A percentile compares a stretch with the other conserved stretches of the same genome.
These are phyloP conservation scores for Pachyuromys duprasi DNA, from an alignment of 2,797 vertebrate species.

Conservation along the genomic window DNA sequence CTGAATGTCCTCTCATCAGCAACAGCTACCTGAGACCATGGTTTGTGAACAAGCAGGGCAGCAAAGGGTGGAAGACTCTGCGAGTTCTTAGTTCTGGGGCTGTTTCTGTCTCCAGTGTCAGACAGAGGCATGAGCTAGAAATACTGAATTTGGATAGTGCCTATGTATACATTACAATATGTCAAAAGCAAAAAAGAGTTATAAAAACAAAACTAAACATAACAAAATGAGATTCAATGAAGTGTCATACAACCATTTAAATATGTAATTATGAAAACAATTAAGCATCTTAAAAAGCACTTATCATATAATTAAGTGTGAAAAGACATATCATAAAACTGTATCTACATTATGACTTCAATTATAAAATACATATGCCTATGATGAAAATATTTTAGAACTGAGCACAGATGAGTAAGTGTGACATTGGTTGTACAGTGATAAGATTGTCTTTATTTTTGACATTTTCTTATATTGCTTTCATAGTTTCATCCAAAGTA, in stretches of 20 bases:
- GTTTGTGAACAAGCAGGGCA: neutral
- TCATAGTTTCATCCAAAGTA: neutral
- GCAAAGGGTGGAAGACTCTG: rapidly evolving
- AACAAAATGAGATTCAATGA: neutral
- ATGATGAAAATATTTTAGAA: constrained; percentile 42
- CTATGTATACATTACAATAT: neutral
- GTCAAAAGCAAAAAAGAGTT: constrained; percentile 36
- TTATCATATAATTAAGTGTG: constrained; percentile 56
- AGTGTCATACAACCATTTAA: neutral
- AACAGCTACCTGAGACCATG: neutral
- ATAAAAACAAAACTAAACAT: constrained; percentile 19
- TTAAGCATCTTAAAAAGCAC: constrained; percentile 43
- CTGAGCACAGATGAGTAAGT: constrained; percentile 39
- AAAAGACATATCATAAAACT: constrained; percentile 34
- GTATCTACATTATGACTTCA: neutral
- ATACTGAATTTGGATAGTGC: neutral
- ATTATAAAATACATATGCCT: constrained; percentile 36
- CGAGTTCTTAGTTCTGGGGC: no score
- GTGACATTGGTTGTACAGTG: neutral
- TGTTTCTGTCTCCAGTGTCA: neutral
- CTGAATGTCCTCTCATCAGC: neutral
- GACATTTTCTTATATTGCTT: neutral
- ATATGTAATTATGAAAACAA: constrained; percentile 43
- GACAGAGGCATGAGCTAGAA: neutral
- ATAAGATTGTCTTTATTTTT: neutral